These are phyloP conservation scores for Cyaniris semiargus DNA, from an alignment of 2,888 invertebrate genomes.

Conservation along the genomic window DNA sequence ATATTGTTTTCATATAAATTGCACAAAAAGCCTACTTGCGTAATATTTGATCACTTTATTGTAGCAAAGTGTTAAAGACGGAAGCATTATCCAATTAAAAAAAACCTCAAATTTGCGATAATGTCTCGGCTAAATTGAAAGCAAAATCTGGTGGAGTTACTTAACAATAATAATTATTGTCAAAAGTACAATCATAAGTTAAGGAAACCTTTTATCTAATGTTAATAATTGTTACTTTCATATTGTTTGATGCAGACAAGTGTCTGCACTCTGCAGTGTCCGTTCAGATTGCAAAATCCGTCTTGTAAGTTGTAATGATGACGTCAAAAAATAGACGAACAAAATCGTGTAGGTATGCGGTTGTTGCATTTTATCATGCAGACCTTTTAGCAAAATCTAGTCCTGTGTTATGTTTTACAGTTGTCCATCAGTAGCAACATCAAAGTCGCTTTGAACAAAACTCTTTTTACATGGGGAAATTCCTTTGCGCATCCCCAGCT, in stretches of 20 bases:
- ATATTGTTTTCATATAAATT: background rate
- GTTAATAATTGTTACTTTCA: background rate
- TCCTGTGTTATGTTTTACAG: no score
- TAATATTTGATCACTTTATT: conserved; percentile 13
- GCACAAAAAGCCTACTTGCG: background rate
- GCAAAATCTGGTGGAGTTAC: background rate
- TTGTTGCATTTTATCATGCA: no score
- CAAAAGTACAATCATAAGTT: background rate
- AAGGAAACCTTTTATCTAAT: background rate
- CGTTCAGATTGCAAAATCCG: no score
- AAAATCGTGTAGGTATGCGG: no score
- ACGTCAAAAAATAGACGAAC: no score
- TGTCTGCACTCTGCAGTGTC: background rate
- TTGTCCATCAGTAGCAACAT: no score
- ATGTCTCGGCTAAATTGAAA: background rate
- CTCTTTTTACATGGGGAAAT: no score
- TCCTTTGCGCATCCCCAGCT: no score
- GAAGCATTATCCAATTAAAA: conserved; percentile 14
- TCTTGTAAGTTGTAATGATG: no score
- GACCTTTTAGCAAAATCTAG: no score
- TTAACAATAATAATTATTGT: background rate
- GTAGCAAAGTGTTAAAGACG: background rate
- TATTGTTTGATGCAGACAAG: background rate
- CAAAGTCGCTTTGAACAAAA: no score
- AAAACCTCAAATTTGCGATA: conserved; percentile 4